Conservation (phyloP, 2,888 invertebrate genomes). For the Leucophora obtusa region DNA sequence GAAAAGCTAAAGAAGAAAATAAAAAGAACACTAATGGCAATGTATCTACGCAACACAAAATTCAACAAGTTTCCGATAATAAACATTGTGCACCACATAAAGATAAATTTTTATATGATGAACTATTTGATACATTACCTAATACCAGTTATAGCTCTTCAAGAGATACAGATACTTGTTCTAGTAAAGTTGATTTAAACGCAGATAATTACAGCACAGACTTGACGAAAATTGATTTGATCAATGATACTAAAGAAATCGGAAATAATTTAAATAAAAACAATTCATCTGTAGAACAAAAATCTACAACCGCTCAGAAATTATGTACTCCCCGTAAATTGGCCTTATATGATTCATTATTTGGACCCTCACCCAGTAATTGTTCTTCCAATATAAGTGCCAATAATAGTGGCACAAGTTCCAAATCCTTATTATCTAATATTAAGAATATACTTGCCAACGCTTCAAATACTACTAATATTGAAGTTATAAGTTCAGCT, state of each 20-base stretch:
- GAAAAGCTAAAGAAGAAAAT: neutral
- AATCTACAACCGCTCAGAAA: neutral
- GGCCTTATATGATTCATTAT: constrained; percentile 52
- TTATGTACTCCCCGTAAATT: constrained; percentile 51
- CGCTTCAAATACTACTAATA: neutral
- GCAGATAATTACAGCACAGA: neutral
- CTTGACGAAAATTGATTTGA: neutral
- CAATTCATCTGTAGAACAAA: neutral
- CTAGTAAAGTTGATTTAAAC: neutral
- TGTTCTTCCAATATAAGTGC: neutral
- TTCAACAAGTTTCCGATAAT: neutral
- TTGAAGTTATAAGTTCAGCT: constrained; percentile 17
- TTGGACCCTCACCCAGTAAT: constrained; percentile 54
- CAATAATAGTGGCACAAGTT: neutral
- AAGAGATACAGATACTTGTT: neutral
- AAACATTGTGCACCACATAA: neutral
- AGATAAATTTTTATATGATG: neutral
- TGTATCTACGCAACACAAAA: no score
- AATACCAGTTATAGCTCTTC: neutral
- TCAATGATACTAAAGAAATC: neutral
- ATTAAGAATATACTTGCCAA: constrained; percentile 23
- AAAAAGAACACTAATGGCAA: neutral
- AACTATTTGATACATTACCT: neutral
- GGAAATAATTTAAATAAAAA: neutral
- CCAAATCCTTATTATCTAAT: constrained; percentile 29